phyloP scores from a whole-genome alignment of 2,113 vertebrate species.

The Silurus asotus region DNA sequence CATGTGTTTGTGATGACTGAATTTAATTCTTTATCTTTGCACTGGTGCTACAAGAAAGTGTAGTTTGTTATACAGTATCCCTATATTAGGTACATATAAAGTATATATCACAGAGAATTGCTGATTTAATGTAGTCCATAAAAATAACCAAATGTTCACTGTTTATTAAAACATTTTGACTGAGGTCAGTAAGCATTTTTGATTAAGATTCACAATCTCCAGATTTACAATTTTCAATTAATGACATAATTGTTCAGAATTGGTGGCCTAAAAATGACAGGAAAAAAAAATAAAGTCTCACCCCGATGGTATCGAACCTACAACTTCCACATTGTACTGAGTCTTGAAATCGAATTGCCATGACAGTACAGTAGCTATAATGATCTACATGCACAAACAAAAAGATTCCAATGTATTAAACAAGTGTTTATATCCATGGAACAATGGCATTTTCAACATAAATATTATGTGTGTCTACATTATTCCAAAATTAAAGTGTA shows the following conservation, averaged over 20 bases:
- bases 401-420: not conserved
- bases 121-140: not conserved
- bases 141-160: not conserved
- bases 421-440: not conserved
- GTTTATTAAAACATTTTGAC: too few relatives aligned
- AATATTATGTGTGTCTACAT: not conserved
- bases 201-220: too few relatives aligned
- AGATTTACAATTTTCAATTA: too few relatives aligned
- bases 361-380: conserved; percentile 84
- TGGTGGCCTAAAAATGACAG: too few relatives aligned
- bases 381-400: conserved; percentile 70
- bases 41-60: not conserved
- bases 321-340: conserved; percentile 77
- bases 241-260: too few relatives aligned
- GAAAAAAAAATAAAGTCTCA: conserved; percentile 67
- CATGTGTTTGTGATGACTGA: not conserved
- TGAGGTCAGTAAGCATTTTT: too few relatives aligned
- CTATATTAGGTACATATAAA: not conserved
- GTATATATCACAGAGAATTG: not conserved
- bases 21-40: not conserved
- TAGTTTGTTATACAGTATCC: not conserved
- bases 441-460: not conserved
- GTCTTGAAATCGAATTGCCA: conserved; percentile 71
- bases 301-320: conserved; percentile 88
- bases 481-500: not conserved